Conservation (phyloP, 1,140 invertebrate genomes). For the Physella acuta region DNA sequence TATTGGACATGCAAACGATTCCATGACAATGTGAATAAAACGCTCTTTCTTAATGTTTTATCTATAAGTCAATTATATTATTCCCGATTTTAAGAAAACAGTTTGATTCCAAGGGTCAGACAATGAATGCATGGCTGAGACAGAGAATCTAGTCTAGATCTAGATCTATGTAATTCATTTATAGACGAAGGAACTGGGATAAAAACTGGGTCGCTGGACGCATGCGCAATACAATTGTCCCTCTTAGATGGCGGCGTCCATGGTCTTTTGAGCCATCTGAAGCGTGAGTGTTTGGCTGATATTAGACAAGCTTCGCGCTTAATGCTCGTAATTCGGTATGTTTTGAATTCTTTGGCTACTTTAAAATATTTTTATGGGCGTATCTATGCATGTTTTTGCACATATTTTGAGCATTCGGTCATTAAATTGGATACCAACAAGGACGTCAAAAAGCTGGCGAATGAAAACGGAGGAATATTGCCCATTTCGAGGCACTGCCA, state of each 20-base stretch:
- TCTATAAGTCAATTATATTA: too few relatives aligned
- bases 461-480: neutral
- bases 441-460: neutral
- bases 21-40: too few relatives aligned
- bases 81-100: too few relatives aligned
- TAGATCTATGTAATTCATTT: too few relatives aligned
- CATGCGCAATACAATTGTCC: slow-evolving; percentile 18
- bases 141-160: too few relatives aligned
- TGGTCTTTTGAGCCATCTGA: slow-evolving; percentile 10
- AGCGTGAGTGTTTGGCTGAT: slow-evolving; percentile 18
- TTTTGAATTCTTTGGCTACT: slow-evolving; percentile 6
- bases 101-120: too few relatives aligned
- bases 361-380: neutral
- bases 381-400: neutral
- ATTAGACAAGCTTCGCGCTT: neutral
- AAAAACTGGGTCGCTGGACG: slow-evolving; percentile 5
- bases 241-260: slow-evolving; percentile 24
- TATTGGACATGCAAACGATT: too few relatives aligned
- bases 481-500: neutral
- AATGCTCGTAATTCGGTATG: slow-evolving; percentile 2
- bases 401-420: neutral
- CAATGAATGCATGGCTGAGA: too few relatives aligned
- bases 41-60: too few relatives aligned
- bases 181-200: too few relatives aligned
- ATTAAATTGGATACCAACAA: neutral